These are phyloP conservation scores for Meloidogyne floridensis DNA, from an alignment of 1,140 invertebrate genomes.

Conservation along the genomic window DNA sequence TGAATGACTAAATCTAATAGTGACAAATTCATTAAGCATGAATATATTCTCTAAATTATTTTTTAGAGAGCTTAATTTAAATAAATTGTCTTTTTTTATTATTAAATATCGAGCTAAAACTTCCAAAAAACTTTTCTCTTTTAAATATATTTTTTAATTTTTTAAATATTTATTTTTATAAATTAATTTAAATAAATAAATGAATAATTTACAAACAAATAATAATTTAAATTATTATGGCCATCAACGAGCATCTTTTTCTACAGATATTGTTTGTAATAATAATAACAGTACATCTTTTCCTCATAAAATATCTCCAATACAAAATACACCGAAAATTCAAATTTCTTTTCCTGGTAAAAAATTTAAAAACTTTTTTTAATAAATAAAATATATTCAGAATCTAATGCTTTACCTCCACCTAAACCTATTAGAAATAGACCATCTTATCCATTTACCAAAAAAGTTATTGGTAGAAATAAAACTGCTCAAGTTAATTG, in stretches of 20 bases:
- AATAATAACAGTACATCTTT: neutral
- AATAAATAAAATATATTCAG: neutral
- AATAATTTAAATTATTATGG: neutral
- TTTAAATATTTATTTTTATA: neutral
- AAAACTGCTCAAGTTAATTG: neutral
- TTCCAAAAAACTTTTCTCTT: too few relatives aligned
- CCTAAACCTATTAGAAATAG: neutral
- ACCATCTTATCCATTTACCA: neutral
- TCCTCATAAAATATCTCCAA: neutral
- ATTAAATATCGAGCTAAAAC: too few relatives aligned
- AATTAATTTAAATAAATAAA: neutral
- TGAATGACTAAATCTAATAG: neutral
- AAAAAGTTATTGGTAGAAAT: neutral
- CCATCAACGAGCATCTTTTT: neutral
- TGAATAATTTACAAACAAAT: neutral
- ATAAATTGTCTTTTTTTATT: neutral
- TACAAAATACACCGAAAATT: neutral
- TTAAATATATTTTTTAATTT: too few relatives aligned
- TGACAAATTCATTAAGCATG: conserved; percentile 1
- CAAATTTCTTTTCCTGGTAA: neutral
- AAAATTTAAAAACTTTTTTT: neutral
- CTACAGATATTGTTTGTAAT: neutral
- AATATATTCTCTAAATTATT: neutral
- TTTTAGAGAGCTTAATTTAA: neutral
- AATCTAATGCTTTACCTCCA: neutral